Evolutionary conservation across 1,140 invertebrate genomes (phyloP).

Genomic region (Piezodorus guildinii): DNA sequence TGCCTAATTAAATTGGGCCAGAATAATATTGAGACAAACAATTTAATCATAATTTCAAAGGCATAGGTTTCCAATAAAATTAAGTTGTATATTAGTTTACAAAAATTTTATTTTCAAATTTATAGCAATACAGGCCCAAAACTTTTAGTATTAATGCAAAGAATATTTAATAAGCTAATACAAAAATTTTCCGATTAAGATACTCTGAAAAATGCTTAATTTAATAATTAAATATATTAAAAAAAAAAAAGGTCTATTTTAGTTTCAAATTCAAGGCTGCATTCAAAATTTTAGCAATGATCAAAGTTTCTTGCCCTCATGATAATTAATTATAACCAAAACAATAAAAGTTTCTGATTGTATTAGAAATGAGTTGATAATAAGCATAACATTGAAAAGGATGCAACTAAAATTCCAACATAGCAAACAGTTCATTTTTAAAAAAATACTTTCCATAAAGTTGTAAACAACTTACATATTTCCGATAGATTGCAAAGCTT

Average conservation of each 20-base stretch:
- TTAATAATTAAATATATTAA: background rate
- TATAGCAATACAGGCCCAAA: background rate
- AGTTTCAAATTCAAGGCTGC: background rate
- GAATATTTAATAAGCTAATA: background rate
- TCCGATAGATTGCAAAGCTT: too few relatives aligned
- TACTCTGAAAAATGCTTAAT: background rate
- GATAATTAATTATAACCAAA: too few relatives aligned
- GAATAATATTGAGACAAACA: background rate
- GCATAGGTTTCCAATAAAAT: background rate
- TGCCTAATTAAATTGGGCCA: background rate
- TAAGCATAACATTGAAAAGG: too few relatives aligned
- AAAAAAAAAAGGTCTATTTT: background rate
- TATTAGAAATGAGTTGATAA: too few relatives aligned
- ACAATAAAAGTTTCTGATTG: too few relatives aligned
- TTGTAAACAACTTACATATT: too few relatives aligned
- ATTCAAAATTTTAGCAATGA: background rate
- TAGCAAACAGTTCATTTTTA: too few relatives aligned
- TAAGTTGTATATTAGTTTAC: too few relatives aligned
- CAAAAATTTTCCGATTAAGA: background rate
- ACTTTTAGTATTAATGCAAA: background rate
- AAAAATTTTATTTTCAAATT: too few relatives aligned
- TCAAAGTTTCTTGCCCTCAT: too few relatives aligned
- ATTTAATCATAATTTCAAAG: background rate
- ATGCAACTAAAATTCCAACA: too few relatives aligned
- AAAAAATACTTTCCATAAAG: too few relatives aligned